These are phyloP conservation scores for Penaeus japonicus DNA, from an alignment of 1,140 invertebrate species.

Conservation along the genomic window DNA sequence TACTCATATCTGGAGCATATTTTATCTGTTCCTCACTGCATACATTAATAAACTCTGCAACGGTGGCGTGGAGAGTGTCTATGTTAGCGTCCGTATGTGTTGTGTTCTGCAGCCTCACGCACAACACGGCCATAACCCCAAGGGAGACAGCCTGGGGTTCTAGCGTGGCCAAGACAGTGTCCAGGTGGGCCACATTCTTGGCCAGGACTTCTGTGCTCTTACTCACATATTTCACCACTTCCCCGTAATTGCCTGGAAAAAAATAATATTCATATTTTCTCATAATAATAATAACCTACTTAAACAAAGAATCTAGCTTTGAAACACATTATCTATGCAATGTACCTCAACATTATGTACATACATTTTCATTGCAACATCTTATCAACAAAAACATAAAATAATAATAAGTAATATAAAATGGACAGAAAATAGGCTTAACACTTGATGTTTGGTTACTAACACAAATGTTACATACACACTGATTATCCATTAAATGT, in stretches of 20 bases:
- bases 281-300: background rate
- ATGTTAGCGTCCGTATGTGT: constrained; percentile 54
- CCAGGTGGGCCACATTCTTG: constrained; percentile 83
- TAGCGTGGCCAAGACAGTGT: constrained; percentile 71
- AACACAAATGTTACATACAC: too few species aligned
- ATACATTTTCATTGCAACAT: too few species aligned
- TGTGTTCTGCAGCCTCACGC: constrained; percentile 52
- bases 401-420: too few species aligned
- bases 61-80: constrained; percentile 57
- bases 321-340: too few species aligned
- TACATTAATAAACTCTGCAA: constrained; percentile 57
- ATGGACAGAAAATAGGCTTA: too few species aligned
- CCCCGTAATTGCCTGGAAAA: constrained; percentile 77
- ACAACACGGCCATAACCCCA: constrained; percentile 53
- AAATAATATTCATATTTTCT: background rate
- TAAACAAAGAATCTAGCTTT: too few species aligned
- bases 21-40: constrained; percentile 67
- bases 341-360: too few species aligned
- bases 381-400: too few species aligned
- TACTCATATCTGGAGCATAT: constrained; percentile 58
- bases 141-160: constrained; percentile 57
- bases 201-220: constrained; percentile 82
- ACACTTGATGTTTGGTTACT: too few species aligned
- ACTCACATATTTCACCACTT: constrained; percentile 79
- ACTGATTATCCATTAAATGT: too few species aligned